phyloP scores from a whole-genome alignment of 2,888 invertebrate genomes.

The Dasypogon diadema region DNA sequence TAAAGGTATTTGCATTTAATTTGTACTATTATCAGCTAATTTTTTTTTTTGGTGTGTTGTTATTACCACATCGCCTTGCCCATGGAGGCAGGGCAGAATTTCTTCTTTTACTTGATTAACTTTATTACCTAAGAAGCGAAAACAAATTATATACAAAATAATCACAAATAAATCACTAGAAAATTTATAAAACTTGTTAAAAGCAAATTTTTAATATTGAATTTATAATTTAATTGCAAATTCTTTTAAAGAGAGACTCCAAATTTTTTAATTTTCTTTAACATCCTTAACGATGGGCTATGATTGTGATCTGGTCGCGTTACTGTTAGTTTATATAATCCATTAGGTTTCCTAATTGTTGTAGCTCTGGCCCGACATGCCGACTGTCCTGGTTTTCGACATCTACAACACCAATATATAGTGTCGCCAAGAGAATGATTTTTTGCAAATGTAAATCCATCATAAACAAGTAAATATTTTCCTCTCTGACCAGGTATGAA shows the following conservation, averaged over 20 bases:
- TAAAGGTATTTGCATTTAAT: too few relatives aligned
- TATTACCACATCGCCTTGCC: too few relatives aligned
- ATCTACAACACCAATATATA: constrained; percentile 67
- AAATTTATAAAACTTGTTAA: too few relatives aligned
- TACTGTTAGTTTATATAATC: constrained; percentile 63
- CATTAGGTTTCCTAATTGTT: constrained; percentile 61
- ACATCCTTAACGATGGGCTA: constrained; percentile 61
- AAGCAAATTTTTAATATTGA: background rate
- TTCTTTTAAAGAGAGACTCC: background rate
- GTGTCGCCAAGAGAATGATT: constrained; percentile 64
- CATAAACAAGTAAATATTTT: constrained; percentile 62
- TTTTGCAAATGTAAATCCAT: constrained; percentile 66
- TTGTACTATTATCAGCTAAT: too few relatives aligned
- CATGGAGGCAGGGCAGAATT: too few relatives aligned
- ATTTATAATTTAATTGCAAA: constrained; percentile 4
- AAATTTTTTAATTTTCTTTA: constrained; percentile 59
- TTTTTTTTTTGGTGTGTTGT: too few relatives aligned
- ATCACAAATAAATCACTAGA: too few relatives aligned
- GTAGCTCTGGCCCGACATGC: constrained; percentile 64
- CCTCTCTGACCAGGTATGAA: constrained; percentile 66
- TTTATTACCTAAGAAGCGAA: too few relatives aligned
- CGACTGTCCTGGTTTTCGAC: constrained; percentile 61
- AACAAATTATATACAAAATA: too few relatives aligned
- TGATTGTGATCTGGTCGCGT: constrained; percentile 66
- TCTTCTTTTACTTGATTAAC: too few relatives aligned